These are phyloP conservation scores for Peribatodes rhomboidaria DNA, from an alignment of 2,888 invertebrate genomes.

Conservation along the genomic window DNA sequence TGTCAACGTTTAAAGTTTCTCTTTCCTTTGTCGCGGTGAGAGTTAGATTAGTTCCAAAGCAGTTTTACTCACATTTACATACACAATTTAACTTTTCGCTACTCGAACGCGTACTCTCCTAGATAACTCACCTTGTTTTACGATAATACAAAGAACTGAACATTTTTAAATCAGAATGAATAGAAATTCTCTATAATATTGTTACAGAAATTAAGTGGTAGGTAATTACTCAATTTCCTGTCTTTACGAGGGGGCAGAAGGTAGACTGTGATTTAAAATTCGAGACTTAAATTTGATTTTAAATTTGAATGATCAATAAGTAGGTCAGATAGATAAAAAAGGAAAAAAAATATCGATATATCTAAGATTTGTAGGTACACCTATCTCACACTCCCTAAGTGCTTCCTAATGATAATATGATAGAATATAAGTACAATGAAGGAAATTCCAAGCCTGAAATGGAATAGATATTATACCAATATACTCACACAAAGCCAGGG, in stretches of 20 bases:
- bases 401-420: constrained; percentile 10
- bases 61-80: constrained; percentile 70
- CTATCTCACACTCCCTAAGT: not conserved
- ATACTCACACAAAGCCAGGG: constrained; percentile 8
- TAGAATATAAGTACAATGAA: constrained; percentile 14
- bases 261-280: too few relatives aligned
- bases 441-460: constrained; percentile 10
- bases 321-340: not conserved
- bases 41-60: constrained; percentile 56
- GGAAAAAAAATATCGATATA: not conserved
- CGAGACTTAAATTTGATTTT: too few relatives aligned
- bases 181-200: not conserved
- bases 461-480: constrained; percentile 4
- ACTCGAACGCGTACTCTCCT: constrained; percentile 18
- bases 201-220: too few relatives aligned
- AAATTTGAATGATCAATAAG: too few relatives aligned
- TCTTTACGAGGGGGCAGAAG: too few relatives aligned
- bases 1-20: constrained; percentile 52
- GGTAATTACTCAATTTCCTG: too few relatives aligned
- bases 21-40: constrained; percentile 44
- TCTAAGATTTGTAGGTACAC: not conserved
- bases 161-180: not conserved
- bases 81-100: constrained; percentile 73
- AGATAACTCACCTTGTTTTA: constrained; percentile 27
- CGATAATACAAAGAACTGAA: constrained; percentile 18